Percentiles rank a stretch among this genome's conserved stretches.
Conservation (phyloP, 2,113 vertebrate genomes). For the Malaclemys terrapin region DNA sequence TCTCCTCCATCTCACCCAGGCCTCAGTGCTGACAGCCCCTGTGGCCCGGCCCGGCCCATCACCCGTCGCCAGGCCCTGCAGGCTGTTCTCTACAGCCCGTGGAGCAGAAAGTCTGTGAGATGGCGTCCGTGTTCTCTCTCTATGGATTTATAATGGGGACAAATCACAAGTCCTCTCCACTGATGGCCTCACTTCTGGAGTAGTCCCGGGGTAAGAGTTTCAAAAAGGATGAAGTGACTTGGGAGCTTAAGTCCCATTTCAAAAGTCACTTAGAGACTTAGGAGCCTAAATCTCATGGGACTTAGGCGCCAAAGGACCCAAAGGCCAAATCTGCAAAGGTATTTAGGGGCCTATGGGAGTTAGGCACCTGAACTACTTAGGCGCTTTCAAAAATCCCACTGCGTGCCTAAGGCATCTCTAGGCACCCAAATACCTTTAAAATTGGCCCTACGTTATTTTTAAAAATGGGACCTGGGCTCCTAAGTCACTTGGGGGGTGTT, state of each 20-base stretch:
- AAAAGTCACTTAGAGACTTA: neutral
- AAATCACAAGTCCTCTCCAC: neutral
- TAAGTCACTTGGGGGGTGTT: neutral
- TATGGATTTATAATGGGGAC: neutral
- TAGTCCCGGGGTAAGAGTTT: neutral
- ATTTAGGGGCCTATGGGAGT: neutral
- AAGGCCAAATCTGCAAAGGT: neutral
- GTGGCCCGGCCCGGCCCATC: neutral
- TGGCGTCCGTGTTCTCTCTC: neutral
- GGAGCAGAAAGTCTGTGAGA: too few species aligned
- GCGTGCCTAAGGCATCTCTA: neutral
- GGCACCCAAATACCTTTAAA: neutral
- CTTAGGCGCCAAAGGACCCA: neutral
- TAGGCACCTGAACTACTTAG: neutral
- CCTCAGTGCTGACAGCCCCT: neutral
- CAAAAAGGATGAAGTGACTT: neutral
- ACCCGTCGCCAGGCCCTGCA: neutral
- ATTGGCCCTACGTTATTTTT: neutral
- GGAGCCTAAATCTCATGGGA: neutral
- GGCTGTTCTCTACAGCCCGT: neutral
- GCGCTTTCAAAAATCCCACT: neutral
- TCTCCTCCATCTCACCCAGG: neutral
- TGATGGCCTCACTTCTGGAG: neutral
- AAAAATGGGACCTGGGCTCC: neutral
- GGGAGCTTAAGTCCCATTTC: neutral